Evolutionary conservation across 2,888 invertebrate species (phyloP).

Genomic region (Leptothorax acervorum): DNA sequence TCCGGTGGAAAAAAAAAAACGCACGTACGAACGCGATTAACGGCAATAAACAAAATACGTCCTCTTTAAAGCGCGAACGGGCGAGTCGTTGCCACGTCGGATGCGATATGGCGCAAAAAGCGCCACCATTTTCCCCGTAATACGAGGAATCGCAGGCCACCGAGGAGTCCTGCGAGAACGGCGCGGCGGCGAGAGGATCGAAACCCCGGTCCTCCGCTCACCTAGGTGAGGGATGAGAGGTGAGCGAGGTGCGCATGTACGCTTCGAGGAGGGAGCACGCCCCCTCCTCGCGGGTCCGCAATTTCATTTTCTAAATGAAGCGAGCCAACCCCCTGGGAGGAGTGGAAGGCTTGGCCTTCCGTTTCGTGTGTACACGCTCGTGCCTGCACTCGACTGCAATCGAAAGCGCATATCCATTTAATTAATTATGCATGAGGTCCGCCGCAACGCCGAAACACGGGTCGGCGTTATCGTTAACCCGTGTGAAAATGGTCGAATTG

Average conservation of each 20-base stretch:
- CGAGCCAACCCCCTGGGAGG: conserved; percentile 71
- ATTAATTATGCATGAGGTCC: conserved; percentile 82
- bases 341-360: conserved; percentile 69
- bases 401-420: conserved; percentile 80
- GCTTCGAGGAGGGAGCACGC: conserved; percentile 73
- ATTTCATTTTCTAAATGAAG: conserved; percentile 80
- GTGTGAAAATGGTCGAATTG: conserved; percentile 67
- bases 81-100: conserved; percentile 52
- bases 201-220: conserved; percentile 66
- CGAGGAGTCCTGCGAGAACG: conserved; percentile 51
- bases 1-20: not conserved
- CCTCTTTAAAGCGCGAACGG: conserved; percentile 62
- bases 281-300: conserved; percentile 74
- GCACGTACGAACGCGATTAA: conserved; percentile 29
- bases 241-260: conserved; percentile 78
- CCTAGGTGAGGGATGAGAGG: conserved; percentile 70
- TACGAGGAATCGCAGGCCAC: conserved; percentile 37
- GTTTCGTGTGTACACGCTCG: conserved; percentile 61
- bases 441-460: conserved; percentile 62
- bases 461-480: conserved; percentile 67
- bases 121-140: conserved; percentile 66
- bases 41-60: conserved; percentile 61
- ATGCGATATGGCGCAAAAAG: conserved; percentile 59
- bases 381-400: conserved; percentile 73
- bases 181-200: conserved; percentile 66